Conservation (phyloP, 2,888 invertebrate species). For the Artemia sp. region DNA sequence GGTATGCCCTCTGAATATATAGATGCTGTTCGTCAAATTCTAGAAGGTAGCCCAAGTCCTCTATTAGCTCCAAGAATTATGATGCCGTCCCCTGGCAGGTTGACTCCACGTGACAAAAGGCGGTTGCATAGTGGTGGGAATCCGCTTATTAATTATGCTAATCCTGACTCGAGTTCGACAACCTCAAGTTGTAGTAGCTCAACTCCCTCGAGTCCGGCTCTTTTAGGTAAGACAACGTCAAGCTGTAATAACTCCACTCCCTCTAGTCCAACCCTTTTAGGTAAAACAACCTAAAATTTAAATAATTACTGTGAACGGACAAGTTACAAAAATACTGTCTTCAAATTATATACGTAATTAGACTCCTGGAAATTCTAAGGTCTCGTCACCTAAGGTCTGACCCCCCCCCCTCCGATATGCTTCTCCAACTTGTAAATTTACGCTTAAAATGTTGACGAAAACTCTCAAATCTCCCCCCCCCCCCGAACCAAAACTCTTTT, state of each 20-base stretch:
- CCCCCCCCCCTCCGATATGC: too few species aligned
- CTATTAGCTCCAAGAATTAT: neutral
- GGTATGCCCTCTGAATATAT: slow-evolving; percentile 70
- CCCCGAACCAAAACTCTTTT: too few species aligned
- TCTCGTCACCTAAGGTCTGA: too few species aligned
- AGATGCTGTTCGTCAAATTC: slow-evolving; percentile 43
- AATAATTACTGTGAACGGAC: too few species aligned
- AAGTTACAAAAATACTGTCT: too few species aligned
- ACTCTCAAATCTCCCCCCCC: too few species aligned
- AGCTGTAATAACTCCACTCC: slow-evolving; percentile 84
- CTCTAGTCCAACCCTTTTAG: slow-evolving; percentile 64
- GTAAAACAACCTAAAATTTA: neutral
- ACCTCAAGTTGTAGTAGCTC: slow-evolving; percentile 92
- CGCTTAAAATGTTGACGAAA: too few species aligned
- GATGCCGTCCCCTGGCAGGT: slow-evolving; percentile 17
- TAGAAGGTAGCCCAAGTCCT: slow-evolving; percentile 17
- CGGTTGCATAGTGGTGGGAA: slow-evolving; percentile 15
- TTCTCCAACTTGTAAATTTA: too few species aligned
- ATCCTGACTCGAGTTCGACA: slow-evolving; percentile 74
- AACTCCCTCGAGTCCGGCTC: slow-evolving; percentile 83
- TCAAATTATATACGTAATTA: too few species aligned
- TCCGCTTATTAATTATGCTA: slow-evolving; percentile 25
- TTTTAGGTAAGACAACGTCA: slow-evolving; percentile 29
- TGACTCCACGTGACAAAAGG: slow-evolving; percentile 13
- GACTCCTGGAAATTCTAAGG: too few species aligned